A percentile compares a stretch with the other conserved stretches of the same genome.
These are phyloP conservation scores for Drosophila ogumai DNA, from an alignment of 1,140 invertebrate genomes.

Conservation along the genomic window DNA sequence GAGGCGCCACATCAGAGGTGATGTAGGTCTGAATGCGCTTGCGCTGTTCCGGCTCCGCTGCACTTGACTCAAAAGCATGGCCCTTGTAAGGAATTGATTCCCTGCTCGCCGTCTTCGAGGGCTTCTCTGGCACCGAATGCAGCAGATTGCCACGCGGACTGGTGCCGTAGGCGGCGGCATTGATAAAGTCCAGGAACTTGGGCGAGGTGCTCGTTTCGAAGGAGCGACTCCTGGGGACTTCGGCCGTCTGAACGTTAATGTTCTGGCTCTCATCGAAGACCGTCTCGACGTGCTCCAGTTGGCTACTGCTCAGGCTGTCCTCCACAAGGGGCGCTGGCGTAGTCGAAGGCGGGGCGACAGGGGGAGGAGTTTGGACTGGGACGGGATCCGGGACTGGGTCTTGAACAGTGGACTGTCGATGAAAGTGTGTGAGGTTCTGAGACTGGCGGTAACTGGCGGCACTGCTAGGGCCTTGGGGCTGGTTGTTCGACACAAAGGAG, in stretches of 20 bases:
- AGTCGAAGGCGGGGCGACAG: slow-evolving; percentile 5
- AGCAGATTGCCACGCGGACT: slow-evolving; percentile 55
- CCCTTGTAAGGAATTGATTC: slow-evolving; percentile 13
- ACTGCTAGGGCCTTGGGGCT: slow-evolving; percentile 2
- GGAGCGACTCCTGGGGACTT: slow-evolving; percentile 47
- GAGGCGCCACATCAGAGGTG: slow-evolving; percentile 72
- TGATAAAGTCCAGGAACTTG: slow-evolving; percentile 66
- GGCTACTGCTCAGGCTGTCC: slow-evolving; percentile 46
- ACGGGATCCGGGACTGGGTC: slow-evolving; percentile 6
- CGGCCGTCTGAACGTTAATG: slow-evolving; percentile 58
- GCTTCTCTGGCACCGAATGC: slow-evolving; percentile 22
- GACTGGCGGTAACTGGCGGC: neutral
- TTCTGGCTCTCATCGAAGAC: slow-evolving; percentile 70
- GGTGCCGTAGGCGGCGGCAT: slow-evolving; percentile 64
- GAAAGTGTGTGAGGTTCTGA: slow-evolving; percentile 17
- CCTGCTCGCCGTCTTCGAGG: slow-evolving; percentile 13
- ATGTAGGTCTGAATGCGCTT: slow-evolving; percentile 76
- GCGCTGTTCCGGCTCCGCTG: slow-evolving; percentile 28
- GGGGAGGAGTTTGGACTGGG: slow-evolving; percentile 4
- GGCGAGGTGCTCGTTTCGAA: slow-evolving; percentile 59
- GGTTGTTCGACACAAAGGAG: slow-evolving; percentile 43
- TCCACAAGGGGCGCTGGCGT: slow-evolving; percentile 38
- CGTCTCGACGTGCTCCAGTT: slow-evolving; percentile 54
- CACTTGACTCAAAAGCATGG: slow-evolving; percentile 18
- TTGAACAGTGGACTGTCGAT: slow-evolving; percentile 14